Conservation (phyloP, 2,113 vertebrate genomes). For the Thinocorus orbignyianus region DNA sequence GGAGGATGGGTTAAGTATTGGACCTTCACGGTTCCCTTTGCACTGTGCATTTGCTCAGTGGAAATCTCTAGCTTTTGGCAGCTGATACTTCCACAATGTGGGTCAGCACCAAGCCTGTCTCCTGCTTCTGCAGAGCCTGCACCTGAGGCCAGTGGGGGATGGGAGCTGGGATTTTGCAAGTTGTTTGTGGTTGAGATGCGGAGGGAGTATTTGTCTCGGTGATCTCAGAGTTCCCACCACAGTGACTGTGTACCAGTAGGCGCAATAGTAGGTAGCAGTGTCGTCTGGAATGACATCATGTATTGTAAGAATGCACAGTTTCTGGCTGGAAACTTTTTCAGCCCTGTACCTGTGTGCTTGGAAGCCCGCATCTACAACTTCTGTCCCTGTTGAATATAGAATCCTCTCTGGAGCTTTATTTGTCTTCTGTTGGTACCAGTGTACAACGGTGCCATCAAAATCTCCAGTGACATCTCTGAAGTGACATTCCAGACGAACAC, state of each 20-base stretch:
- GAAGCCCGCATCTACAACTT: neutral
- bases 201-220: neutral
- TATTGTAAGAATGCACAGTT: neutral
- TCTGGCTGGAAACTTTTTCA: neutral
- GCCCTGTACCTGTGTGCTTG: fast-evolving
- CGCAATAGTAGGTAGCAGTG: neutral
- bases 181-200: neutral
- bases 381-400: fast-evolving
- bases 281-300: neutral
- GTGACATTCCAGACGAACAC: neutral
- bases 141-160: neutral
- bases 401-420: neutral
- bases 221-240: neutral
- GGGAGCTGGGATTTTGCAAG: neutral
- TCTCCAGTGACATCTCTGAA: neutral
- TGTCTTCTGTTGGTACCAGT: slow-evolving; percentile 19
- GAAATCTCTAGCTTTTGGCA: too few species aligned
- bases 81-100: too few species aligned
- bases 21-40: too few species aligned
- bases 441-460: fast-evolving
- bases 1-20: too few species aligned
- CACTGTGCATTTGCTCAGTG: too few species aligned
- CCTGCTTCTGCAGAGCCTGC: too few species aligned
- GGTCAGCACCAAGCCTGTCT: too few species aligned
- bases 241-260: neutral